Percentiles rank a stretch among this genome's conserved stretches.
Conservation (phyloP, 2,888 invertebrate species). For the Embidobia sp. region DNA sequence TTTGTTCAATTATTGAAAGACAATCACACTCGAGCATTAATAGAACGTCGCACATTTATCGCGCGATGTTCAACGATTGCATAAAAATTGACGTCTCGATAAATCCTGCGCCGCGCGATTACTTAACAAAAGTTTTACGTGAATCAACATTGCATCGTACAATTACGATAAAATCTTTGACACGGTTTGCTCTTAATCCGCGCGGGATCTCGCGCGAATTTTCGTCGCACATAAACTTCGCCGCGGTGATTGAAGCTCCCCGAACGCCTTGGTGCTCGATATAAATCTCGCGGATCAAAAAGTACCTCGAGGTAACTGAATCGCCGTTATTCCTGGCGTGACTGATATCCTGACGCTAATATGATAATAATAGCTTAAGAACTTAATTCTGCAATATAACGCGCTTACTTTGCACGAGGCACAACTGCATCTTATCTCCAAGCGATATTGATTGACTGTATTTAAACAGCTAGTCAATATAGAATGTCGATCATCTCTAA, state of each 20-base stretch:
- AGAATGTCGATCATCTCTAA: neutral
- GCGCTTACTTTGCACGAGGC: constrained; percentile 3
- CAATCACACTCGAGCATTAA: constrained; percentile 17
- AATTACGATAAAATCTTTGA: constrained; percentile 33
- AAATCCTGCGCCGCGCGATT: constrained; percentile 16
- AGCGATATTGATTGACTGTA: constrained; percentile 12
- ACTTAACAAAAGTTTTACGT: constrained; percentile 13
- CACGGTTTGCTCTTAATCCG: constrained; percentile 16
- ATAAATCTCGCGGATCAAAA: constrained; percentile 46
- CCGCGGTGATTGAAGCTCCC: constrained; percentile 25
- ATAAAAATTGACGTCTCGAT: constrained; percentile 1
- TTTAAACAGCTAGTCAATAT: neutral
- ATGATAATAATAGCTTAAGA: constrained; percentile 55
- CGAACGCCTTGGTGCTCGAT: constrained; percentile 25
- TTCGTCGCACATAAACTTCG: constrained; percentile 32
- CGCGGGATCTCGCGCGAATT: constrained; percentile 8
- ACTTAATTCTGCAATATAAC: constrained; percentile 36
- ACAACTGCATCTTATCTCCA: constrained; percentile 1
- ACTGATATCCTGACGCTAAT: constrained; percentile 54
- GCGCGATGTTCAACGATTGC: neutral
- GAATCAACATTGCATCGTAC: constrained; percentile 10
- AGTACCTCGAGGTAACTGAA: constrained; percentile 43
- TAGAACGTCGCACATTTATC: constrained; percentile 25
- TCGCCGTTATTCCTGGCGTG: constrained; percentile 46
- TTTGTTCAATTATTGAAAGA: constrained; percentile 19